A percentile compares a stretch with the other conserved stretches of the same genome.
phyloP scores from a whole-genome alignment of 2,888 invertebrate species.

The Andrena bicolor region DNA sequence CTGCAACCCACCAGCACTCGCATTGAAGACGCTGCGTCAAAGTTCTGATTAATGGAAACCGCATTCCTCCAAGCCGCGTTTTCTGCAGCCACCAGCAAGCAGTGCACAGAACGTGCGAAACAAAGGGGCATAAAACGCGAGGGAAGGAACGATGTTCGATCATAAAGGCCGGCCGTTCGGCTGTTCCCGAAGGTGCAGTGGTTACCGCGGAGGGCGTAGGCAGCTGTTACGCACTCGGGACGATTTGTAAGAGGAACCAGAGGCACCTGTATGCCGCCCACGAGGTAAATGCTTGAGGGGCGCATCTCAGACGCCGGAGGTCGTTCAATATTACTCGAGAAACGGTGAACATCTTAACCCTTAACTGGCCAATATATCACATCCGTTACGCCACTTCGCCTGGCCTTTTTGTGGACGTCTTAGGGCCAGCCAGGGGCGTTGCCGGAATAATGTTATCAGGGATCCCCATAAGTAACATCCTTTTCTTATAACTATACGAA shows the following conservation, averaged over 20 bases:
- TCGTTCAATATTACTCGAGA: constrained; percentile 57
- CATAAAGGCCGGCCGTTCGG: constrained; percentile 54
- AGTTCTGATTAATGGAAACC: constrained; percentile 23
- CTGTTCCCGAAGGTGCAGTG: constrained; percentile 58
- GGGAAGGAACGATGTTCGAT: constrained; percentile 37
- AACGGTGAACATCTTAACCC: constrained; percentile 69
- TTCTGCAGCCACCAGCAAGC: neutral
- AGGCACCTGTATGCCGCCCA: constrained; percentile 73
- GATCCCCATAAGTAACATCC: constrained; percentile 10
- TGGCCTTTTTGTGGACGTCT: neutral
- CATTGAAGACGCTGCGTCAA: neutral
- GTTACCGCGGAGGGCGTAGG: constrained; percentile 56
- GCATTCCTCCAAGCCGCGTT: constrained; percentile 21
- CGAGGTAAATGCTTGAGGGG: constrained; percentile 49
- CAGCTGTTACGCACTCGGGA: constrained; percentile 60
- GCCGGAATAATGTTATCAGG: constrained; percentile 38
- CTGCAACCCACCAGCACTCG: neutral
- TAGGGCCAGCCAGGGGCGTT: constrained; percentile 13
- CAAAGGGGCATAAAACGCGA: constrained; percentile 52
- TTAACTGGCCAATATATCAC: constrained; percentile 58
- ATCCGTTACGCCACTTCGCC: constrained; percentile 23
- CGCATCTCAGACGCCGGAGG: constrained; percentile 47
- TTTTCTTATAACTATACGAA: neutral
- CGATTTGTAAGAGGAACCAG: constrained; percentile 49
- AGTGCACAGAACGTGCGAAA: neutral